A percentile compares a stretch with the other conserved stretches of the same genome.
These are phyloP conservation scores for Lophura nycthemera DNA, from an alignment of 2,113 vertebrate genomes.

Conservation along the genomic window DNA sequence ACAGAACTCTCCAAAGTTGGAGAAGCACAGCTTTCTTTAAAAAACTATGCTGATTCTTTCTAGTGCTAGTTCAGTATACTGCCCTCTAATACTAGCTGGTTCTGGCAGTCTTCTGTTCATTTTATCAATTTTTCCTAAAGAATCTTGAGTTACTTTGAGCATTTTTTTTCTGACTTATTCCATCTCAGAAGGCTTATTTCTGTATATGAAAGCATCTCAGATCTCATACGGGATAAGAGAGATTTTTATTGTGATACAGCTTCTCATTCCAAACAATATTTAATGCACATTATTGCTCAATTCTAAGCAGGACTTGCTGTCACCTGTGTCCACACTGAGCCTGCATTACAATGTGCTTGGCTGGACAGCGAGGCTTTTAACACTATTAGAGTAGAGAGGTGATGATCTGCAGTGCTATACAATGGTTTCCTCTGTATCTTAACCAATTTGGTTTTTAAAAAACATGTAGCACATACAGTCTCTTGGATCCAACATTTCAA, in stretches of 20 bases:
- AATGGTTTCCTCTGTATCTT: not conserved
- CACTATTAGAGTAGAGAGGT: not conserved
- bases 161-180: fast-evolving
- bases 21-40: not conserved
- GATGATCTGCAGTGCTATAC: not conserved
- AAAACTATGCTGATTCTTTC: not conserved
- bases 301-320: not conserved
- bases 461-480: not conserved
- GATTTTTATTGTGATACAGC: not conserved
- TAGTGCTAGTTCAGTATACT: not conserved
- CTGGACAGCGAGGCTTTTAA: not conserved
- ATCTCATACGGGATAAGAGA: not conserved
- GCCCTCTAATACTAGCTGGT: not conserved
- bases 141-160: not conserved
- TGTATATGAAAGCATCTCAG: not conserved
- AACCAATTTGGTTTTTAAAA: not conserved
- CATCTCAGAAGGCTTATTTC: not conserved
- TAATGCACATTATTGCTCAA: not conserved
- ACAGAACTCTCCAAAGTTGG: not conserved
- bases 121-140: not conserved
- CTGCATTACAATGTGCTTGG: not conserved
- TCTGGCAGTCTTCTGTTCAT: not conserved
- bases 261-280: not conserved
- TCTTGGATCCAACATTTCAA: not conserved
- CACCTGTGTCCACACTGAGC: not conserved